phyloP scores from a whole-genome alignment of 2,888 invertebrate genomes.

The Tetropium fuscum region DNA sequence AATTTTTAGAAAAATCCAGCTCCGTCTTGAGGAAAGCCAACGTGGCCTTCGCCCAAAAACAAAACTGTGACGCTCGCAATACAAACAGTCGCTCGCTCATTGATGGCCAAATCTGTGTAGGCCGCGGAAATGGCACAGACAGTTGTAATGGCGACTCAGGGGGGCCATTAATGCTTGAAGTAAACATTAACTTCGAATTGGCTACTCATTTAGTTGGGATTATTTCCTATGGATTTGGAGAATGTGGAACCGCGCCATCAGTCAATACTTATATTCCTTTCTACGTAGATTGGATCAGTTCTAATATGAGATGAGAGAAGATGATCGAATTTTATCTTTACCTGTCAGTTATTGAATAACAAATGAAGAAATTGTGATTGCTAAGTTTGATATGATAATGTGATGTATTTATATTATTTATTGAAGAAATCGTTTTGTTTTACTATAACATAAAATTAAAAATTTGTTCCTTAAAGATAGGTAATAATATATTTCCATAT shows the following conservation, averaged over 20 bases:
- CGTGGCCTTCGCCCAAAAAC: constrained; percentile 36
- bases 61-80: constrained; percentile 38
- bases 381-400: too few species aligned
- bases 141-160: constrained; percentile 84
- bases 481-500: too few species aligned
- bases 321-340: too few species aligned
- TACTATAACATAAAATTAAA: too few species aligned
- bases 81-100: constrained; percentile 47
- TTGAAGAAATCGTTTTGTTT: too few species aligned
- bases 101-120: constrained; percentile 76
- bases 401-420: too few species aligned
- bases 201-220: constrained; percentile 74
- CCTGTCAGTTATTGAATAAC: too few species aligned
- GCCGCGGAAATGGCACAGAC: constrained; percentile 75
- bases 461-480: too few species aligned
- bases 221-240: constrained; percentile 76
- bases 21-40: constrained; percentile 50
- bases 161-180: constrained; percentile 76
- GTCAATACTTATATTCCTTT: constrained; percentile 75
- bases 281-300: constrained; percentile 74
- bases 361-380: too few species aligned
- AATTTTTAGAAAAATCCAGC: constrained; percentile 48
- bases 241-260: constrained; percentile 73
- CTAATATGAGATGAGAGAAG: constrained; percentile 37
- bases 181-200: constrained; percentile 62